These are phyloP conservation scores for Plumapathes pennacea DNA, from an alignment of 92 coral and sea anemone genomes.

Conservation along the genomic window DNA sequence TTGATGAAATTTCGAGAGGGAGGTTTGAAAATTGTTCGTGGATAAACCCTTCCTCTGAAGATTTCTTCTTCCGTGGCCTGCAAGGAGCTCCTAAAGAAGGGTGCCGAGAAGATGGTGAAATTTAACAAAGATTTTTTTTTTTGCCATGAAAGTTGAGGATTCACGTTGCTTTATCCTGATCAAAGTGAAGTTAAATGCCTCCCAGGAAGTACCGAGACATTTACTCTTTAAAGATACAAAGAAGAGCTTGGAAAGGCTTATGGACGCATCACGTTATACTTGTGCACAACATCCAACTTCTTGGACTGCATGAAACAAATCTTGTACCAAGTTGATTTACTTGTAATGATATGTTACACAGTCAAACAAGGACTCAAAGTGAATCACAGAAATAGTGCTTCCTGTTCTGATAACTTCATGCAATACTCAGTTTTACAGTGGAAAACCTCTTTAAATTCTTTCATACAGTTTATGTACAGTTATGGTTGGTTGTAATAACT, in stretches of 20 bases:
- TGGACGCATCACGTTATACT: conserved; percentile 20
- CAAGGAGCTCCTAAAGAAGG: conserved; percentile 41
- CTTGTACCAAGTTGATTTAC: too few relatives aligned
- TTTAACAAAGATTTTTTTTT: conserved; percentile 39
- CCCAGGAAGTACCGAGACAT: conserved; percentile 32
- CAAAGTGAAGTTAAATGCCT: conserved; percentile 29
- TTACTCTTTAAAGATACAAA: conserved; percentile 20
- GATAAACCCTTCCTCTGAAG: conserved; percentile 48
- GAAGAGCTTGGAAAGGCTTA: conserved; percentile 36
- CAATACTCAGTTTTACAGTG: too few relatives aligned
- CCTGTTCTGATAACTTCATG: too few relatives aligned
- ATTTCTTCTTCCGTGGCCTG: conserved; percentile 22
- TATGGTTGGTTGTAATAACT: too few relatives aligned
- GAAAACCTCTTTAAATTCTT: too few relatives aligned
- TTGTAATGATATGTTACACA: too few relatives aligned
- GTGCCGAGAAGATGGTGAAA: conserved; percentile 46
- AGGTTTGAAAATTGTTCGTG: conserved; percentile 32
- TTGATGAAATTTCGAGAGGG: conserved; percentile 24
- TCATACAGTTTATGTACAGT: too few relatives aligned
- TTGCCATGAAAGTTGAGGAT: conserved; percentile 5
- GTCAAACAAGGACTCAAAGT: too few relatives aligned
- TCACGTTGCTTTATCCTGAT: conserved; percentile 49
- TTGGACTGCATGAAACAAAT: conserved; percentile 9
- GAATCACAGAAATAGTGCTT: too few relatives aligned
- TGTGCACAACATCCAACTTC: conserved; percentile 11